Evolutionary conservation across 2,113 vertebrate species (phyloP).

Genomic region (Malurus melanocephalus): DNA sequence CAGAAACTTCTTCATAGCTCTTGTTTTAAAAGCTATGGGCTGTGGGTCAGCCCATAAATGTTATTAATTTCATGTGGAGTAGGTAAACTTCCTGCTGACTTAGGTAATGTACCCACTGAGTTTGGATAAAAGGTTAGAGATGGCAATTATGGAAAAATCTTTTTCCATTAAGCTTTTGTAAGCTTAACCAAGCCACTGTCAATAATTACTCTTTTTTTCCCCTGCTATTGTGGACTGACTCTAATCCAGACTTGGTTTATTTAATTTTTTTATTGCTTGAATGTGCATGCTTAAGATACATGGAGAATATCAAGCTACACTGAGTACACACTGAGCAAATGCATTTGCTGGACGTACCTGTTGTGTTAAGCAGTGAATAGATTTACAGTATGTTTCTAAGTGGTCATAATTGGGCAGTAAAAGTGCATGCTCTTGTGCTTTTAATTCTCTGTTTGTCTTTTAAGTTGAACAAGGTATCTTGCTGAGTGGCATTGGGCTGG

Average conservation of each 20-base stretch:
- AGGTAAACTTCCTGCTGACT: slow-evolving; percentile 51
- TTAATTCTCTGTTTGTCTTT: slow-evolving; percentile 12
- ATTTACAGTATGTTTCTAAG: slow-evolving; percentile 22
- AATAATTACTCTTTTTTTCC: slow-evolving; percentile 30
- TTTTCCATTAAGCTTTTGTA: slow-evolving; percentile 46
- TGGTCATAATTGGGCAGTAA: slow-evolving; percentile 4
- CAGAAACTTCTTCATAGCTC: neutral
- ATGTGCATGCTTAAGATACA: neutral
- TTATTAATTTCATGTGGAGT: slow-evolving; percentile 43
- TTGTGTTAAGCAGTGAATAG: neutral
- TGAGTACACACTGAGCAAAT: neutral
- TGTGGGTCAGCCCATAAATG: slow-evolving; percentile 1
- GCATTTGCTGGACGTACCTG: slow-evolving; percentile 6
- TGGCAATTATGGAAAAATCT: slow-evolving; percentile 37
- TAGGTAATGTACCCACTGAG: slow-evolving; percentile 38
- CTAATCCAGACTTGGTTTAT: slow-evolving; percentile 22
- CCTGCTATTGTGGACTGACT: neutral
- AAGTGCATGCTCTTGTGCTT: neutral
- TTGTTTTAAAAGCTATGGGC: slow-evolving; percentile 2
- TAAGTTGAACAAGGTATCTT: neutral
- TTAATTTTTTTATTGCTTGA: slow-evolving; percentile 25
- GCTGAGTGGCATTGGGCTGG: neutral
- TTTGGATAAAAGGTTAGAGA: slow-evolving; percentile 54
- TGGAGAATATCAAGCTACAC: neutral
- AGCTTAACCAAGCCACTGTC: slow-evolving; percentile 44